Evolutionary conservation across 2,797 vertebrate species (phyloP), one percentile per base, ranked within the genome.

Genomic region (Pangasius mekongensis): DNA sequence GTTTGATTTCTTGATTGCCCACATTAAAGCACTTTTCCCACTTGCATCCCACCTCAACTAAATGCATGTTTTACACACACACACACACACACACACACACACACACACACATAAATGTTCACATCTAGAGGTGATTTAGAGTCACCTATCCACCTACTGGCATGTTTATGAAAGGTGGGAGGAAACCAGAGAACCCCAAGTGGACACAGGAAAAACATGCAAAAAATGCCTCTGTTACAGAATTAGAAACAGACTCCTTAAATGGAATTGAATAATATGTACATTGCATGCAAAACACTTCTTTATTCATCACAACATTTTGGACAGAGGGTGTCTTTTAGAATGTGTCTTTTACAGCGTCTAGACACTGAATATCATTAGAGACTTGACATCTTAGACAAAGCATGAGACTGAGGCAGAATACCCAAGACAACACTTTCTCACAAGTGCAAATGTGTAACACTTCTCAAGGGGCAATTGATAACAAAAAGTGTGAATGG

Each of bases 381-480:
- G 52, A 80, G 49, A 54, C 49, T 18, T 78, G 49, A 2, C 24
- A 27, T 76, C 43, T 14, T 74, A 52, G 27, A 52, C 27, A 27
- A 52, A 77, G 13, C 3, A 43, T 62, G 33, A 62, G 43, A 43
- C 80, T 2, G 80, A 18, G 58, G 22, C 58, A 47, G 80, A 82
- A n/a, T 82, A 82, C 56, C 36, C 22, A 62, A 43, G 11, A 6
- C 36, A 62, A 62, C 58, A 24, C 58, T 64, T 8, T 64, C 22
- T 64, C 56, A 27, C 56, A 60, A 36, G 80, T 82, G 58, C 36
- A 62, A 62, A 82, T 82, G 58, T 62, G 39, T 16, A 62, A 82
- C 24, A 60, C 78, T 49, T 82, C 78, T 60, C 22, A 60, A 8
- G 56, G 22, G 33, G 22, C 14, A 82, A 14, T 60, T 83, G 80